Evolutionary conservation across 2,888 invertebrate species (phyloP), one percentile per base, ranked within the genome.

Genomic region (Notodonta dromedarius): DNA sequence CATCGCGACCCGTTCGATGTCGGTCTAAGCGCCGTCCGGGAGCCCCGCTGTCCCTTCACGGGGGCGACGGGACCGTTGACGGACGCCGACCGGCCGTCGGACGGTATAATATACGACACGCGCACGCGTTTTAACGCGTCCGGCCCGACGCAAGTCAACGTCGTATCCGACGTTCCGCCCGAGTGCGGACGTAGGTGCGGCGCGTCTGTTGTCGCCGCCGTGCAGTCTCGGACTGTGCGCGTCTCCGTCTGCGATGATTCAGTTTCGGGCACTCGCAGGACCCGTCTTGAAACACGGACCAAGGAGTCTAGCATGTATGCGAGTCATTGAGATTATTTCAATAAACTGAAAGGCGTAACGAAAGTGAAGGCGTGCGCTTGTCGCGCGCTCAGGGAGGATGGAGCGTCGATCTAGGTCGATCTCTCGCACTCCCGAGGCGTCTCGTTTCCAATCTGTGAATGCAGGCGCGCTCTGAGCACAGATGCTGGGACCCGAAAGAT

Each of bases 401-500:
- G 87, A 85, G 83, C 79, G 77, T 78, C 83, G 86, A 74, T 82
- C 77, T 77, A 69, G 82, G 77, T 83, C 82, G 85, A 70, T 62
- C 83, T 85, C 82, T 78, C 94, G 94, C 94, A 95, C 87, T 93
- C 94, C 94, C 93, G 92, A 94, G 94, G 94, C 93, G 94, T 94
- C 90, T 90, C 91, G 83, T 83, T 88, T 83, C 84, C 86, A 89
- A 89, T 84, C 77, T 42, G 82, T 78, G 81, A 83, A 82, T 79
- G 83, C 78, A 88, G 92, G 87, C 87, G 94, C 94, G 94, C 94
- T 93, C 79, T 90, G 95, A 95, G 95, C 95, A 94, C 91, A 94
- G 91, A 94, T 93, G 94, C 94, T 95, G 95, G 94, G 94, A 95
- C 95, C 95, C 95, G 95, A 95, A 95, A 95, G 95, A 95, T n/a